Percentiles rank a stretch among this genome's conserved stretches.
phyloP scores from a whole-genome alignment of 2,113 vertebrate species.

The Plestiodon gilberti region DNA sequence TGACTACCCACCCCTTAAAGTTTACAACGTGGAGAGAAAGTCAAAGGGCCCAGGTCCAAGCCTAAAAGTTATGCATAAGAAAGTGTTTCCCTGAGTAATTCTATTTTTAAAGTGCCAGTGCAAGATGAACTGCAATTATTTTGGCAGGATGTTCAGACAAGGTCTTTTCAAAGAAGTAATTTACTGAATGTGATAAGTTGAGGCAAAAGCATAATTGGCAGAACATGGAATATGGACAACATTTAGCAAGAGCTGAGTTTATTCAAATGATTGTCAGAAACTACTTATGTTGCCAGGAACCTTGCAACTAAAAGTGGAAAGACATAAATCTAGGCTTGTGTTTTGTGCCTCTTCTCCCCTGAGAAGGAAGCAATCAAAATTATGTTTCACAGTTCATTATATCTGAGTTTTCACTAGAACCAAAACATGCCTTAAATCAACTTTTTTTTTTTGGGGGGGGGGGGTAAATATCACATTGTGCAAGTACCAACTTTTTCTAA shows the following conservation, averaged over 20 bases:
- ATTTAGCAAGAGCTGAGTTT: constrained; percentile 38
- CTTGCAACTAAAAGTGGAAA: constrained; percentile 25
- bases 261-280: constrained; percentile 57
- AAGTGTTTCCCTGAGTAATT: constrained; percentile 37
- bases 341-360: not conserved
- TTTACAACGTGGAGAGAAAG: constrained; percentile 11
- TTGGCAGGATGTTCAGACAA: constrained; percentile 54
- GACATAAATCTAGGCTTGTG: constrained; percentile 32
- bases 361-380: constrained; percentile 5
- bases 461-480: not conserved
- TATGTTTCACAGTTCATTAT: not conserved
- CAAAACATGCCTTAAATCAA: not conserved
- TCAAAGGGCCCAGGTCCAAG: constrained; percentile 19
- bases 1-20: constrained; percentile 2
- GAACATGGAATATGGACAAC: constrained; percentile 52
- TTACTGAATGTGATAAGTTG: constrained; percentile 51
- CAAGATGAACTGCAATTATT: constrained; percentile 60
- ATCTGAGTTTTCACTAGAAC: not conserved
- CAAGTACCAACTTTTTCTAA: not conserved
- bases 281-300: constrained; percentile 20
- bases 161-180: constrained; percentile 60
- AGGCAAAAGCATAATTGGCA: constrained; percentile 55
- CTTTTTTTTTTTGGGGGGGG: not conserved
- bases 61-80: constrained; percentile 24
- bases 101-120: constrained; percentile 46